A percentile compares a stretch with the other conserved stretches of the same genome.
phyloP scores from a whole-genome alignment of 2,113 vertebrate species.

The Pagrus major region DNA sequence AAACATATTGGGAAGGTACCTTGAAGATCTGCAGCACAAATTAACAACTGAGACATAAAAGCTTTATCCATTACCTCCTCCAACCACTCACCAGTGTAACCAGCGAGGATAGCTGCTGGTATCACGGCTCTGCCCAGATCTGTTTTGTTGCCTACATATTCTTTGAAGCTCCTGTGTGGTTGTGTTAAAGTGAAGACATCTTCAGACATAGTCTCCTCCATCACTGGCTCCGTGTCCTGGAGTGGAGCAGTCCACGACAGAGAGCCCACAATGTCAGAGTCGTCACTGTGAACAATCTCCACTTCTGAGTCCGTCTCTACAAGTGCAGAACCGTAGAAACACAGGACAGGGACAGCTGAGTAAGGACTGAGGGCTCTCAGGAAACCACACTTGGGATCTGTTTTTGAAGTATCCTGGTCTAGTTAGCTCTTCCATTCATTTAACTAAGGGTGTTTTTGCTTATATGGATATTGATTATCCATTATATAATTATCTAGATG shows the following conservation, averaged over 20 bases:
- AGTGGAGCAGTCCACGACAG: conserved; percentile 39
- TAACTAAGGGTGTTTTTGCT: too few relatives aligned
- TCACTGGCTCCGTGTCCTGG: conserved; percentile 22
- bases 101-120: conserved; percentile 76
- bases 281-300: conserved; percentile 28
- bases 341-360: neutral
- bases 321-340: neutral
- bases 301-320: conserved; percentile 54
- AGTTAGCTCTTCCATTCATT: too few relatives aligned
- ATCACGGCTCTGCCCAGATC: conserved; percentile 67
- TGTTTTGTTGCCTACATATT: conserved; percentile 54
- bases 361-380: neutral
- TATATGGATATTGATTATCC: too few relatives aligned
- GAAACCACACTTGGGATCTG: neutral
- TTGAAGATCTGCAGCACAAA: neutral
- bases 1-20: neutral
- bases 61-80: neutral
- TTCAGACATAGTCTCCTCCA: conserved; percentile 28
- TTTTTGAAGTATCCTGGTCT: too few relatives aligned
- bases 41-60: neutral
- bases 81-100: conserved; percentile 75
- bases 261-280: conserved; percentile 25
- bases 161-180: conserved; percentile 75
- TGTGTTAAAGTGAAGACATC: conserved; percentile 50
- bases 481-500: too few relatives aligned